A percentile compares a stretch with the other conserved stretches of the same genome.
Evolutionary conservation across 2,113 vertebrate species (phyloP).

Genomic region (Balaeniceps rex): DNA sequence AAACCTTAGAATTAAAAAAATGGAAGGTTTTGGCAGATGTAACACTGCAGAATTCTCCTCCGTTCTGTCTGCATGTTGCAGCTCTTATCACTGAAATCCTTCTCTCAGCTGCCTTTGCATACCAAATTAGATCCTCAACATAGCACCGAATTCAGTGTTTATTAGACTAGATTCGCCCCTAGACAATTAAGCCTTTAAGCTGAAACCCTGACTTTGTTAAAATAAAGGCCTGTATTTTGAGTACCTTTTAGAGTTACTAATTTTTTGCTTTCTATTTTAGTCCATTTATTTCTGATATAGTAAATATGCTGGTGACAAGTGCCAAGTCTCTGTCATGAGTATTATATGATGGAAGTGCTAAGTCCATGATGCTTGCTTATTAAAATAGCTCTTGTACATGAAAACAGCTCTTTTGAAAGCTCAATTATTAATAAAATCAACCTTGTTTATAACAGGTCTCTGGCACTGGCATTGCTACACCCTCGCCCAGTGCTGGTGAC

Average conservation of each 20-base stretch:
- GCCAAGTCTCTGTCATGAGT: not conserved
- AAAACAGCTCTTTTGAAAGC: not conserved
- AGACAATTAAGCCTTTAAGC: not conserved
- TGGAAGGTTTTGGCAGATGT: not conserved
- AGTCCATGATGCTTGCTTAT: not conserved
- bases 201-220: not conserved
- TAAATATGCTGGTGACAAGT: not conserved
- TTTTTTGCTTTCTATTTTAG: not conserved
- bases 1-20: not conserved
- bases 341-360: not conserved
- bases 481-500: not conserved
- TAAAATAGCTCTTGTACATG: not conserved
- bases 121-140: not conserved
- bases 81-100: not conserved
- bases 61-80: not conserved
- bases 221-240: not conserved
- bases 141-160: not conserved
- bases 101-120: not conserved
- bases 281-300: not conserved
- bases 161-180: not conserved
- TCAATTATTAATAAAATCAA: not conserved
- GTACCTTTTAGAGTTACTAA: not conserved
- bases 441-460: not conserved
- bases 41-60: not conserved
- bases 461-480: not conserved